A percentile compares a stretch with the other conserved stretches of the same genome.
Evolutionary conservation across 2,888 invertebrate genomes (phyloP).

Genomic region (Apodemia mormo): DNA sequence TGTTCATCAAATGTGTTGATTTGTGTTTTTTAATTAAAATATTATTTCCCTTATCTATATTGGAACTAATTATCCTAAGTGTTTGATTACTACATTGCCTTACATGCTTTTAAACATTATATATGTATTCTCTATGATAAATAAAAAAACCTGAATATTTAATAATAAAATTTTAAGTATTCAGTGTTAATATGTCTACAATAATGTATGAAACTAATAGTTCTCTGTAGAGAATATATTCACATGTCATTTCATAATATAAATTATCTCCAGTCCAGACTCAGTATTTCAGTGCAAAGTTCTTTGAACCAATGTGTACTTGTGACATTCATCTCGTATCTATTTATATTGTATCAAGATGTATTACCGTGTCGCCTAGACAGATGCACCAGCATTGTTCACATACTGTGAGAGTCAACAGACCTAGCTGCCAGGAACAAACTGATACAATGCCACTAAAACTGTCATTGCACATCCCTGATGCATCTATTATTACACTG

Average conservation of each 20-base stretch:
- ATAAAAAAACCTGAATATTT: not conserved
- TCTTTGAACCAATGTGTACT: constrained; percentile 53
- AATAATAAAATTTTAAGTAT: not conserved
- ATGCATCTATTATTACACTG: constrained; percentile 60
- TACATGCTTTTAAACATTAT: not conserved
- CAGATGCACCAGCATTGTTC: constrained; percentile 63
- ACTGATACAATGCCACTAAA: constrained; percentile 59
- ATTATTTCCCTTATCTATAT: constrained; percentile 46
- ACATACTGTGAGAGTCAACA: constrained; percentile 72
- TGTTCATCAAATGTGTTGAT: constrained; percentile 76
- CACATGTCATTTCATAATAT: constrained; percentile 23
- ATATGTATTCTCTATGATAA: not conserved
- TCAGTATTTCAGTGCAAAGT: constrained; percentile 43
- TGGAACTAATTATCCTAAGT: not conserved
- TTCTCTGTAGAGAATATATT: constrained; percentile 18
- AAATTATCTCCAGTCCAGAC: constrained; percentile 20
- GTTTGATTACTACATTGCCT: not conserved
- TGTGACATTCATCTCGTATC: constrained; percentile 51
- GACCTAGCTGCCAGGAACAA: constrained; percentile 64
- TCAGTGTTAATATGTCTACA: not conserved
- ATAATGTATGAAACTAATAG: not conserved
- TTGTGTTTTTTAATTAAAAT: constrained; percentile 72
- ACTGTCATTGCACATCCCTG: constrained; percentile 62
- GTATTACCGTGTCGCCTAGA: constrained; percentile 48
- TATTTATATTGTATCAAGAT: constrained; percentile 61